A percentile compares a stretch with the other conserved stretches of the same genome.
These are phyloP conservation scores for Heterochromis multidens DNA, from an alignment of 2,113 vertebrate genomes.

Conservation along the genomic window DNA sequence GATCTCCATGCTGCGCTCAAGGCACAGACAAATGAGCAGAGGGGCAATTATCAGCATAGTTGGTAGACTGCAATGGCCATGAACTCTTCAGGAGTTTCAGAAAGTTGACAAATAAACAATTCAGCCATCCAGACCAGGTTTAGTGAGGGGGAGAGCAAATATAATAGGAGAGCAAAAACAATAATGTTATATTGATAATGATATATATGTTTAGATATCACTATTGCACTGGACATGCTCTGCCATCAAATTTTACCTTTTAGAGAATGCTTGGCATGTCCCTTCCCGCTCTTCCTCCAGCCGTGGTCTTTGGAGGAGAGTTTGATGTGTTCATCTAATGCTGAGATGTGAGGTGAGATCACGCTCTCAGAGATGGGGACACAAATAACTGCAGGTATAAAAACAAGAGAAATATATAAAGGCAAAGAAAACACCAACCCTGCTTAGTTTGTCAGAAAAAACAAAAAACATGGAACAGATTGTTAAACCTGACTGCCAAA, in stretches of 20 bases:
- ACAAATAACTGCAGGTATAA: slow-evolving; percentile 82
- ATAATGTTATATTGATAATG: neutral
- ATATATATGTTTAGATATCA: neutral
- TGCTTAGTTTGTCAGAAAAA: neutral
- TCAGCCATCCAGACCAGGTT: neutral
- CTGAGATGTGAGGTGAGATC: slow-evolving; percentile 85
- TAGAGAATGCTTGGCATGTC: slow-evolving; percentile 82
- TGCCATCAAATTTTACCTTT: slow-evolving; percentile 78
- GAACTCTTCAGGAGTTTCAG: slow-evolving; percentile 14
- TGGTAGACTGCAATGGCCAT: slow-evolving; percentile 39
- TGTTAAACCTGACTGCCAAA: neutral
- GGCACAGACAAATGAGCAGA: slow-evolving; percentile 52
- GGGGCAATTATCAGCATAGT: slow-evolving; percentile 53
- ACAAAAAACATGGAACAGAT: neutral
- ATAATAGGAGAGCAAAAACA: neutral
- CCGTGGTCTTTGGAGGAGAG: slow-evolving; percentile 84
- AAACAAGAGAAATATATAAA: neutral
- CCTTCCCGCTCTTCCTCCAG: slow-evolving; percentile 87
- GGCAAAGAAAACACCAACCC: neutral
- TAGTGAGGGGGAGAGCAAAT: neutral
- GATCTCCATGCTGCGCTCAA: slow-evolving; percentile 31
- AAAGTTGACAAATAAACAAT: slow-evolving; percentile 27
- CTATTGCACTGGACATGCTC: neutral
- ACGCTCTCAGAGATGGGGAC: slow-evolving; percentile 87
- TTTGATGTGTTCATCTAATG: slow-evolving; percentile 83